phyloP scores from a whole-genome alignment of 2,888 invertebrate species.

The Slavum lentiscoides region DNA sequence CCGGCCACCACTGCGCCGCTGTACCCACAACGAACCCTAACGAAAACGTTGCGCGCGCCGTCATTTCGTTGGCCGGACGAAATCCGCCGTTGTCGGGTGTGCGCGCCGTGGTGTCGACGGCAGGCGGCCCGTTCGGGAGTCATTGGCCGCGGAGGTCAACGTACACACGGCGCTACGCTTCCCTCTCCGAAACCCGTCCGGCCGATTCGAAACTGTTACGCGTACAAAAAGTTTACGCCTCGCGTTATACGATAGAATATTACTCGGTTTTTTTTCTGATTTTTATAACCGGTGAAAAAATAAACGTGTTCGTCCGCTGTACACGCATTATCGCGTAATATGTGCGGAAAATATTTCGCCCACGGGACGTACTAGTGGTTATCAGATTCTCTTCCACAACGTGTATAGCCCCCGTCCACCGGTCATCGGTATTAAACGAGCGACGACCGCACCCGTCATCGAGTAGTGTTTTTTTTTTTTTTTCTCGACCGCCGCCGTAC shows the following conservation, averaged over 20 bases:
- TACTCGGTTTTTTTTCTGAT: not conserved
- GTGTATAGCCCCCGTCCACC: not conserved
- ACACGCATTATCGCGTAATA: no score
- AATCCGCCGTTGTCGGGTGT: not conserved
- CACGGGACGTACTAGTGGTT: not conserved
- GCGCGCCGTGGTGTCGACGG: not conserved
- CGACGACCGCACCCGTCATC: no score
- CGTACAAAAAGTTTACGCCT: conserved; percentile 23
- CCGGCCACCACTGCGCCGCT: no score
- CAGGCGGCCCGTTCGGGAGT: conserved; percentile 30
- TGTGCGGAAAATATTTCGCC: conserved; percentile 14
- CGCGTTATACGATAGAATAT: no score
- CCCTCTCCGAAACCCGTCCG: not conserved
- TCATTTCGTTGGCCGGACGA: no score
- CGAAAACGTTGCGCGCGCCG: not conserved
- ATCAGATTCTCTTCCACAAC: not conserved
- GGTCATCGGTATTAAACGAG: no score
- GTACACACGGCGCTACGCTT: conserved; percentile 1
- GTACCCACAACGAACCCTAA: no score
- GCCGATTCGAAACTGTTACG: not conserved
- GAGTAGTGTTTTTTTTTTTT: no score
- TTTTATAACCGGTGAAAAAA: conserved; percentile 5
- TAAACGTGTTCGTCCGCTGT: conserved; percentile 10
- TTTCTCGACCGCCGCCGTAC: no score
- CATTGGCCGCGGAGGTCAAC: conserved; percentile 51